These are phyloP conservation scores for Diplosoma virens DNA, from an alignment of 23 tunicate genomes.

Conservation along the genomic window DNA sequence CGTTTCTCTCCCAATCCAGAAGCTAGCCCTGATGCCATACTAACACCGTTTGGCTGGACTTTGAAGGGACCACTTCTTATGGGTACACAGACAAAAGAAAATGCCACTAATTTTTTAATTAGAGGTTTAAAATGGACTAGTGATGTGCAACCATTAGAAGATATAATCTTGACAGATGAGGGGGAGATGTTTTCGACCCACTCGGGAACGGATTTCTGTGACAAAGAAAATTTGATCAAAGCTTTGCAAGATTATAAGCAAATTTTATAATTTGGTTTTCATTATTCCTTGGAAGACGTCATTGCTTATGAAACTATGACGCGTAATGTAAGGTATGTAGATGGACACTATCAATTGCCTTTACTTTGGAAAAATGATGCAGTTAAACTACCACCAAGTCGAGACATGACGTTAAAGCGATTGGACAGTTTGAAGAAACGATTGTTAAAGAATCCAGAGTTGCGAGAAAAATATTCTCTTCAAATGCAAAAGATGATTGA, in stretches of 20 bases:
- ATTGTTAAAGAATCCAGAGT: background rate
- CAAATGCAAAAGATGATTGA: background rate
- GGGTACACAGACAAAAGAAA: too few relatives aligned
- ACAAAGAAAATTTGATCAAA: background rate
- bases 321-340: background rate
- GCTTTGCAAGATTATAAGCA: background rate
- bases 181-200: conserved; percentile 8
- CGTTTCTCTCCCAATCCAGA: background rate
- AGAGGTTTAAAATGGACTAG: background rate
- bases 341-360: conserved; percentile 7
- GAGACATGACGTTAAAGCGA: background rate
- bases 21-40: background rate
- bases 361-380: conserved; percentile 12
- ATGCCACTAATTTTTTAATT: background rate
- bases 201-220: background rate
- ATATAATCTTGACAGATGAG: background rate
- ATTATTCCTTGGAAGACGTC: conserved; percentile 1
- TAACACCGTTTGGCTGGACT: conserved; percentile 15
- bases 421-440: background rate
- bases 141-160: background rate
- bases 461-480: background rate
- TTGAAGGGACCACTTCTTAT: conserved; percentile 28
- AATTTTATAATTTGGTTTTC: background rate
- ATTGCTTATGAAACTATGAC: conserved; percentile 5
- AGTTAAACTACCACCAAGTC: background rate